Evolutionary conservation across 2,797 vertebrate genomes (phyloP).

Genomic region (Semotilus atromaculatus): DNA sequence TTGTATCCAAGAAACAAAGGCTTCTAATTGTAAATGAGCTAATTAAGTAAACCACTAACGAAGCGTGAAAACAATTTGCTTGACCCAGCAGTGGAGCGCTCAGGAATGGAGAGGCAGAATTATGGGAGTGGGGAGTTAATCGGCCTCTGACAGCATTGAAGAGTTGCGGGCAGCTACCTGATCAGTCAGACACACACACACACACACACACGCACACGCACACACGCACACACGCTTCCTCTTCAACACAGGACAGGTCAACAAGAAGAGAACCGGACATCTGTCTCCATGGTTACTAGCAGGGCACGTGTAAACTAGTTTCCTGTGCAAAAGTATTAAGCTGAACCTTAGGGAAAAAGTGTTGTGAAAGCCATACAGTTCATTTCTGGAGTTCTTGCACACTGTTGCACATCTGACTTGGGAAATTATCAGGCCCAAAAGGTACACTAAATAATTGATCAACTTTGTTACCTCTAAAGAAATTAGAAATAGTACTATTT

Average conservation of each 20-base stretch:
- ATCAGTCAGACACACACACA: constrained; percentile 35
- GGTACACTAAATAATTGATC: background rate
- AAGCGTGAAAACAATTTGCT: constrained; percentile 92
- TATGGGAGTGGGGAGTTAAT: constrained; percentile 77
- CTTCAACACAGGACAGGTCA: constrained; percentile 38
- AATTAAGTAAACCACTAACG: constrained; percentile 89
- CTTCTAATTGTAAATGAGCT: constrained; percentile 87
- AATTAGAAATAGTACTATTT: background rate
- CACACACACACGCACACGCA: constrained; percentile 31
- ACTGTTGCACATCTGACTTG: background rate
- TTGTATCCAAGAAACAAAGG: constrained; percentile 84
- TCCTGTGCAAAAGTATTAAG: constrained; percentile 46
- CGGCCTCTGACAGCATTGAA: constrained; percentile 76
- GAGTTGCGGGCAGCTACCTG: constrained; percentile 52
- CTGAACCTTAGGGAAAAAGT: constrained; percentile 34
- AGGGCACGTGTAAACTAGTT: constrained; percentile 51
- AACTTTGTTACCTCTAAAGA: background rate
- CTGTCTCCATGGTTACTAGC: constrained; percentile 52
- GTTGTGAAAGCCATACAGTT: background rate
- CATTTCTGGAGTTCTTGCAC: constrained; percentile 18
- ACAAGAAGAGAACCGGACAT: constrained; percentile 55
- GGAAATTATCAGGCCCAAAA: background rate
- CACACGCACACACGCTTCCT: constrained; percentile 7
- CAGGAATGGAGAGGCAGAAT: constrained; percentile 43
- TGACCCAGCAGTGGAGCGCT: constrained; percentile 78